phyloP scores from a whole-genome alignment of 2,888 invertebrate genomes.

The Troides helena region DNA sequence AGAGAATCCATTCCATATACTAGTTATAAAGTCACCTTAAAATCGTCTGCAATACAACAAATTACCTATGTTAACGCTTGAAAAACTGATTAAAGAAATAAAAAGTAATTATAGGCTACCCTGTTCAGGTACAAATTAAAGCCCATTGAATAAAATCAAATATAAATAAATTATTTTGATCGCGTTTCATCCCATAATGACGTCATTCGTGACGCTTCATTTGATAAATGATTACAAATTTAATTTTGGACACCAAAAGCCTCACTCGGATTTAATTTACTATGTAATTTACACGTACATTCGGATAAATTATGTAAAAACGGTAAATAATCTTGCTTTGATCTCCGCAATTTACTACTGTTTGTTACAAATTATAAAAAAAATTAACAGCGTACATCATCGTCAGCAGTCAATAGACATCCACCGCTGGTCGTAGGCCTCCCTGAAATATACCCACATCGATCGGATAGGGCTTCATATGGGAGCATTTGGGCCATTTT shows the following conservation, averaged over 20 bases:
- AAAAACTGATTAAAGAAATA: neutral
- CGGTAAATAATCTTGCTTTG: neutral
- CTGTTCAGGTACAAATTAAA: neutral
- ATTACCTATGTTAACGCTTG: neutral
- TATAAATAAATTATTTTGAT: conserved; percentile 11
- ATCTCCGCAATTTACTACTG: neutral
- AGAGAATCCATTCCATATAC: too few species aligned
- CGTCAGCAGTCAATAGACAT: too few species aligned
- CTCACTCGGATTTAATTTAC: neutral
- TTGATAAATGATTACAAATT: conserved; percentile 16
- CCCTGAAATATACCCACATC: too few species aligned
- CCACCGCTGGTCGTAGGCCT: too few species aligned
- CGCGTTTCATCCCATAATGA: neutral
- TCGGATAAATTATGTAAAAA: neutral
- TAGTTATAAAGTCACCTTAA: neutral
- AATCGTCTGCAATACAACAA: neutral
- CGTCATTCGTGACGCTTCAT: neutral
- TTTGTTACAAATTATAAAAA: too few species aligned
- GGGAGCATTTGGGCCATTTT: too few species aligned
- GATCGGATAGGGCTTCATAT: too few species aligned
- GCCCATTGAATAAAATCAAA: conserved; percentile 2
- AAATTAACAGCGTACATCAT: too few species aligned
- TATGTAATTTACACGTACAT: neutral
- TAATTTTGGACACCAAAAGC: conserved; percentile 6
- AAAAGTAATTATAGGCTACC: too few species aligned